Evolutionary conservation across 2,797 vertebrate species (phyloP), one percentile per base, ranked within the genome.

Genomic region (Coluber constrictor): DNA sequence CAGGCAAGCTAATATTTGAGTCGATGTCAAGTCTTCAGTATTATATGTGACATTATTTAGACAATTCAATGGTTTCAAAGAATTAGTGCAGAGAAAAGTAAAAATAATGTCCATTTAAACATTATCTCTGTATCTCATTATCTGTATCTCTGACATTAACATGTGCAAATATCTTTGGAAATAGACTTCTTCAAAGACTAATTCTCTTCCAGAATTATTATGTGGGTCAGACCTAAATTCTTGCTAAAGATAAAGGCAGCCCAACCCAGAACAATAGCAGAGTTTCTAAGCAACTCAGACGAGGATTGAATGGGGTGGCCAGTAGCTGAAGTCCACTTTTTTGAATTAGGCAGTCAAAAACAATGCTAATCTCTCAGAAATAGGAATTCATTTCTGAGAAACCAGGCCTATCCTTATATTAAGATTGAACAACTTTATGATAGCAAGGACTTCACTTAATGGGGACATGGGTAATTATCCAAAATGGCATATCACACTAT

Each of bases 1-100:
- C 98, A 98, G 97, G 98, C 95, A 96, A 96, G 96, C 90, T 70
- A 91, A 92, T 83, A 23, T 56, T 91, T 91, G 93, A 90, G 2
- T 23, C 66, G 86, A 16, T 74, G 29, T 8, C 74, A 79, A 79
- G 37, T 25, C 20, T 83, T 83, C 43, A 25, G 43, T 47, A 25
- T 25, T 25, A 25, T 83, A 47, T 25, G 43, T 47, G 37, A 43
- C 79, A 83, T 25, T 47, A 83, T 83, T 47, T 83, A 47, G 79
- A 83, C 79, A 83, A 83, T 83, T 47, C 20, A 47, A 12, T 74
- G 10, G 15, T 74, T 74, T 56, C 29, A 56, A 29, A 86, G 27
- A 5, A 92, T 27, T 57, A 92, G 37, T 47, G 43, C 47, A 43
- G 66, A 60, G 11, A 59, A 54, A 51, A 32, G 37, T 92, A 27